Base-by-base conservation (phyloP, 2,113 vertebrate genomes). In the Leptodactylus fuscus region DNA sequence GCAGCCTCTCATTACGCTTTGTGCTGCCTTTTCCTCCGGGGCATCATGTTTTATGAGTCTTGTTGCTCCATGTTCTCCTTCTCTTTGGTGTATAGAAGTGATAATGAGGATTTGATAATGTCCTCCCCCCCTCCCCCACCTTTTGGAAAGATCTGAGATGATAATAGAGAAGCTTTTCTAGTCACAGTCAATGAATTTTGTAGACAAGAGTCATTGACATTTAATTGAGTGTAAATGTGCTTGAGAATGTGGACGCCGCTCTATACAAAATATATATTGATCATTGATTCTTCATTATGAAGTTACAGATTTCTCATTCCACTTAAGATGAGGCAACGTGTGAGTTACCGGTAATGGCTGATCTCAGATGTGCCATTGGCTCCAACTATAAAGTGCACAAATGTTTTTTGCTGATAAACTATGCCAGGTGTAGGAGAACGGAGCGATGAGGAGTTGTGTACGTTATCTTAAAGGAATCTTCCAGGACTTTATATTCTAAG, bases 181-280 rank as follows among this genome's bases (percentile, higher is more conserved):
- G 71, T 75, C 73, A 65, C 29, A 73, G 73, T 22, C 73, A 34
- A 62, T 77, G 74, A 51, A 67, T 76, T 76, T 34, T 65, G 38
- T 38, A 48, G 71, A 36, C 60, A 48, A 60, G 34, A 76, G 53
- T 85, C 18, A 38, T 78, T 85, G 29, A 27, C 24, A 62, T 75
- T 65, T 67, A 85, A 85, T 67, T 67, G 74, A 12, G 44, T 51
- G 83, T 78, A 77, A 58, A 77, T 69, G 73, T 24, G 24, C 77
- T 82, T 65, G 15, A 60, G 27, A 16, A 76, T 71, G 20, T 62
- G 82, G 18, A 65, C 10, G 8, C 24, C 34, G 13, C 38, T 51
- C 38, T 12, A 58, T 41, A 78, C 65, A n/a, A 69, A 38, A 78
- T 53, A 85, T 53, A 27, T 85, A 85, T 84, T 77, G 82, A 84